Evolutionary conservation across 1,140 invertebrate species (phyloP), one percentile per base, ranked within the genome.

Genomic region (Listronotus bonariensis): DNA sequence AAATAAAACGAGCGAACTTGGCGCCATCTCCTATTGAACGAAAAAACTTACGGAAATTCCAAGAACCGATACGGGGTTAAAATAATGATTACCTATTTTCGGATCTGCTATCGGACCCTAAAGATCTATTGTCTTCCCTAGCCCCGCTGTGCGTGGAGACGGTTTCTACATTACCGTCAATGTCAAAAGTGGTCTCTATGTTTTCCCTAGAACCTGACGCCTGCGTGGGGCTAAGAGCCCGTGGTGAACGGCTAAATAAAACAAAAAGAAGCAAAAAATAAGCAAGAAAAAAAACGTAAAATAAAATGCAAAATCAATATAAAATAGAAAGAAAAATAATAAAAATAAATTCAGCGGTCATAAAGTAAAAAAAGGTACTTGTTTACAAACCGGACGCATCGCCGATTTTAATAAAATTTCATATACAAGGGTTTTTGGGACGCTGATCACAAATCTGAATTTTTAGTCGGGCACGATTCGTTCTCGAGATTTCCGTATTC

Each of bases 161-260:
- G 9, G 88, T 90, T 76, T 95, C 92, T 54, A 93, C 88, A 79
- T 93, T 93, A 26, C 89, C 89, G 65, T 92, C 90, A 54, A 90
- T 81, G 80, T 92, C 91, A 77, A 92, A 92, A 3, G 89, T 92
- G 6, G 89, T 92, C 76, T 92, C 90, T 67, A 90, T 90, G 80
- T 91, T 91, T 77, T 89, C 88, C 52, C 80, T 79, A 46, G 77
- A 75, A 65, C 76, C 65, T 15, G 49, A 17, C 42, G 66, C 65
- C 49, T 77, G 75, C 14, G 72, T 72, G 10, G 77, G 76, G 63
- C 78, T 79, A 51, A 78, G 63, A 58, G 78, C 74, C 36, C 76
- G 68, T 15, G 77, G 76, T 17, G 77, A 78, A 32, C 76, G 69
- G 59, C 73, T 74, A 65, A 48, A 65, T 66, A 46, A 26, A 69